Evolutionary conservation across 2,888 invertebrate species (phyloP).

Genomic region (Macrostomum cliftonense): DNA sequence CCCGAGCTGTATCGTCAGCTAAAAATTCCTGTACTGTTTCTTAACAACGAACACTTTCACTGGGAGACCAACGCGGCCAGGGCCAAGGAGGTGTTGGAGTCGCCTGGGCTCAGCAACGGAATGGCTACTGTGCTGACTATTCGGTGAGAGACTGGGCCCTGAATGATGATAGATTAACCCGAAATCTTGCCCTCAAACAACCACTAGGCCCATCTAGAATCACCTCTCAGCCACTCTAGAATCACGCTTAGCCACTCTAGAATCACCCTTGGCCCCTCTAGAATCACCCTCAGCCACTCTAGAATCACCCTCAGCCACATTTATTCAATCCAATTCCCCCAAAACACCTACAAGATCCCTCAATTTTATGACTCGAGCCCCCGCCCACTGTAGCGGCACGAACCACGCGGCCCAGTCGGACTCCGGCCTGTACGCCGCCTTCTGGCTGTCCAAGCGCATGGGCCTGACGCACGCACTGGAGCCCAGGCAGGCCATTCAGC

Average conservation of each 20-base stretch:
- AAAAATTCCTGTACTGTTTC: conserved; percentile 22
- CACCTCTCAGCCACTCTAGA: no score
- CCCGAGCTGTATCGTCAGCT: conserved; percentile 18
- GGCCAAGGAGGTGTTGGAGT: not conserved
- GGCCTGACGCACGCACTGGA: conserved; percentile 22
- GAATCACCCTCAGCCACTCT: no score
- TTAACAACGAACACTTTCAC: conserved; percentile 29
- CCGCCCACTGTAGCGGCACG: conserved; percentile 27
- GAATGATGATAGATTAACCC: not conserved
- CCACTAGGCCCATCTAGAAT: no score
- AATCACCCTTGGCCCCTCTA: no score
- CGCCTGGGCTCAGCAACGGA: not conserved
- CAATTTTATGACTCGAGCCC: no score
- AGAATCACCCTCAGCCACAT: no score
- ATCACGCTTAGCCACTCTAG: no score
- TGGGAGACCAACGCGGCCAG: conserved; percentile 22
- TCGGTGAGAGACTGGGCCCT: not conserved
- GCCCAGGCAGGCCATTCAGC: conserved; percentile 19
- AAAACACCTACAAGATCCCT: no score
- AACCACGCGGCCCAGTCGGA: conserved; percentile 29
- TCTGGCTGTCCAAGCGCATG: conserved; percentile 20
- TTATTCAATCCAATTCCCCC: no score
- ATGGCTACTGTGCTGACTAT: not conserved
- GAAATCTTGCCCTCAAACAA: no score
- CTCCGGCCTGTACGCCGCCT: conserved; percentile 26